These are phyloP conservation scores for Pseudomyrmex cubaensis DNA, from an alignment of 1,140 invertebrate species.

Conservation along the genomic window DNA sequence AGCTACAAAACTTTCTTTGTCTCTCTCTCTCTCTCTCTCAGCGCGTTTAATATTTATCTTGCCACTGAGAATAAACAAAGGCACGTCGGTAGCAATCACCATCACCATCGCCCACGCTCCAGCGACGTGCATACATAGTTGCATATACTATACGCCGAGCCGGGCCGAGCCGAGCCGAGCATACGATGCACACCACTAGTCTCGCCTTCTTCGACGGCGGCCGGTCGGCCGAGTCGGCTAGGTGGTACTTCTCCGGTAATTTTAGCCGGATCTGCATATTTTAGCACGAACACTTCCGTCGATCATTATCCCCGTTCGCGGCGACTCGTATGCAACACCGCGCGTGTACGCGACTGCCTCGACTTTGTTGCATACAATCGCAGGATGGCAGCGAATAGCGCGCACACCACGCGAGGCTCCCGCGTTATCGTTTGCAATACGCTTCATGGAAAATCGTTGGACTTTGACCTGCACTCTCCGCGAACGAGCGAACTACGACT, in stretches of 20 bases:
- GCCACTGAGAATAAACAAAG: slow-evolving; percentile 10
- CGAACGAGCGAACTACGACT: slow-evolving; percentile 20
- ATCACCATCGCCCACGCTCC: slow-evolving; percentile 45
- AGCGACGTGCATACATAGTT: slow-evolving; percentile 30
- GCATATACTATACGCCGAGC: slow-evolving; percentile 40
- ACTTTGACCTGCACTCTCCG: slow-evolving; percentile 49
- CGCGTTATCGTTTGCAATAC: slow-evolving; percentile 52
- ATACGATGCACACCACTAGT: slow-evolving; percentile 47
- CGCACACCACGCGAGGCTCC: slow-evolving; percentile 30
- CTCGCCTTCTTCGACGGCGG: slow-evolving; percentile 11
- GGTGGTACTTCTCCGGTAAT: slow-evolving; percentile 80
- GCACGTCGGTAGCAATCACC: slow-evolving; percentile 44
- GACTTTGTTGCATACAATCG: slow-evolving; percentile 58
- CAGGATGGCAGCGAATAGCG: slow-evolving; percentile 15
- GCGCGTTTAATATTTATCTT: slow-evolving; percentile 1
- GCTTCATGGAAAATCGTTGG: slow-evolving; percentile 65
- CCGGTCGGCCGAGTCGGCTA: slow-evolving; percentile 54
- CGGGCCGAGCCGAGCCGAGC: slow-evolving; percentile 28
- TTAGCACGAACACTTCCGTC: slow-evolving; percentile 85
- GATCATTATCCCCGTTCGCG: slow-evolving; percentile 82
- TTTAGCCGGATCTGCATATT: slow-evolving; percentile 84
- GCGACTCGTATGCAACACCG: slow-evolving; percentile 51
- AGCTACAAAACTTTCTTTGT: background rate
- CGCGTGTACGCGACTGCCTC: slow-evolving; percentile 24
- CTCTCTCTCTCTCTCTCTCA: background rate